These are phyloP conservation scores for Miltochrista miniata DNA, from an alignment of 2,888 invertebrate species.

Conservation along the genomic window DNA sequence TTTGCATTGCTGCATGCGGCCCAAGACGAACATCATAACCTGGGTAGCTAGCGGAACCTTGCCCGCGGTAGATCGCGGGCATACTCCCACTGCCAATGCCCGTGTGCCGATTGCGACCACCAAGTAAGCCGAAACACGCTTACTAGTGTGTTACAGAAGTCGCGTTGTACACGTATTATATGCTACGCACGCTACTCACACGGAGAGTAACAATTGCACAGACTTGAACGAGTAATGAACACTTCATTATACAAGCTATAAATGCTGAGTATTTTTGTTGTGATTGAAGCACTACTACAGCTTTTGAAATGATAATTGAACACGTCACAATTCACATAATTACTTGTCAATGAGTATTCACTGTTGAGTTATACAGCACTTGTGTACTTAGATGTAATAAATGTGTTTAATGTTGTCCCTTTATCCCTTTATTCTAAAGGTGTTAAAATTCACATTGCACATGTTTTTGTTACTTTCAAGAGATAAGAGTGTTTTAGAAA, in stretches of 20 bases:
- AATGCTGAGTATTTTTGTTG: not conserved
- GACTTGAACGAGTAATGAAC: constrained; percentile 3
- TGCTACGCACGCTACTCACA: constrained; percentile 48
- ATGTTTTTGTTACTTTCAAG: not conserved
- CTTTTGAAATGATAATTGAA: not conserved
- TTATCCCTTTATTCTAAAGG: no score
- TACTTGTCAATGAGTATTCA: not conserved
- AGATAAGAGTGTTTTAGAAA: no score
- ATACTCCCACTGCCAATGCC: constrained; percentile 77
- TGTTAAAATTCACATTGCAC: not conserved
- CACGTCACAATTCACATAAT: not conserved
- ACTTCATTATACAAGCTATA: not conserved
- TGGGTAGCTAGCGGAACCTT: constrained; percentile 83
- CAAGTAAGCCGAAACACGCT: constrained; percentile 79
- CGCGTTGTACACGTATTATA: constrained; percentile 41
- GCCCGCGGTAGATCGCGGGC: constrained; percentile 79
- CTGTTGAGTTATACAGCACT: not conserved
- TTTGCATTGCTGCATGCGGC: constrained; percentile 95
- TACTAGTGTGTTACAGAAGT: constrained; percentile 60
- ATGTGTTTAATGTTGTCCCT: no score
- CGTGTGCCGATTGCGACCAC: constrained; percentile 77
- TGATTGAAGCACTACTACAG: constrained; percentile 4
- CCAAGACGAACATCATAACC: constrained; percentile 83
- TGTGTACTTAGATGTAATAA: not conserved
- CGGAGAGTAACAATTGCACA: constrained; percentile 39